phyloP scores from a whole-genome alignment of 2,797 vertebrate species.

The Muscicapa comitata region DNA sequence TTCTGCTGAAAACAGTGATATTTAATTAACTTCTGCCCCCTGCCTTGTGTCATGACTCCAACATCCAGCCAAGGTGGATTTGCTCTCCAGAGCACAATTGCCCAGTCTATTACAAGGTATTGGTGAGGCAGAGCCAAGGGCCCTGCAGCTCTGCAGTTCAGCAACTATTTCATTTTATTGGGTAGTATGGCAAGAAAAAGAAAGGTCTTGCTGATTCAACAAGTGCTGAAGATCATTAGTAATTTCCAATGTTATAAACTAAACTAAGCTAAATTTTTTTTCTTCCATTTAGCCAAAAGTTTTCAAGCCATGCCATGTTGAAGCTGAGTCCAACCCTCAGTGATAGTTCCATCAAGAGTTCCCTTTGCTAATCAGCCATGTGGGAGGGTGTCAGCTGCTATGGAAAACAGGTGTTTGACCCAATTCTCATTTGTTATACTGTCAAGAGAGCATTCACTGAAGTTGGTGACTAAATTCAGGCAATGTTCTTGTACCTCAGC shows the following conservation, averaged over 20 bases:
- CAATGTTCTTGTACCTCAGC: not conserved
- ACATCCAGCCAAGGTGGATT: not conserved
- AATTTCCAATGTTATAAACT: not conserved
- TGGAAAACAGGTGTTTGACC: slow-evolving; percentile 54
- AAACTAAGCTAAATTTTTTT: not conserved
- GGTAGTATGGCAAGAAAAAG: not conserved
- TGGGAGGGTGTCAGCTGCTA: slow-evolving; percentile 57
- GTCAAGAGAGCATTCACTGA: slow-evolving; percentile 14
- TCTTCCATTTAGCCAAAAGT: not conserved
- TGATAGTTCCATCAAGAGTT: slow-evolving; percentile 51
- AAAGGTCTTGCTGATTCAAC: not conserved
- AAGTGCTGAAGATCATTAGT: not conserved
- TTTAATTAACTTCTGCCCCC: not conserved
- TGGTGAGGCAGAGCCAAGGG: not conserved
- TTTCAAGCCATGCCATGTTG: not conserved
- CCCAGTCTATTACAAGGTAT: not conserved
- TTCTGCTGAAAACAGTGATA: not conserved
- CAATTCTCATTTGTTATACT: slow-evolving; percentile 56
- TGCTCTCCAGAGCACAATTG: not conserved
- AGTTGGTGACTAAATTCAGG: slow-evolving; percentile 23
- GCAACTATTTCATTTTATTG: not conserved
- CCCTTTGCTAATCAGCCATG: slow-evolving; percentile 63
- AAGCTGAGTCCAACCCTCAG: slow-evolving; percentile 32
- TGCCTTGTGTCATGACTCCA: not conserved
- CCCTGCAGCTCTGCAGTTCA: not conserved